These are phyloP conservation scores for Agrotis exclamationis DNA, from an alignment of 2,888 invertebrate genomes.

Conservation along the genomic window DNA sequence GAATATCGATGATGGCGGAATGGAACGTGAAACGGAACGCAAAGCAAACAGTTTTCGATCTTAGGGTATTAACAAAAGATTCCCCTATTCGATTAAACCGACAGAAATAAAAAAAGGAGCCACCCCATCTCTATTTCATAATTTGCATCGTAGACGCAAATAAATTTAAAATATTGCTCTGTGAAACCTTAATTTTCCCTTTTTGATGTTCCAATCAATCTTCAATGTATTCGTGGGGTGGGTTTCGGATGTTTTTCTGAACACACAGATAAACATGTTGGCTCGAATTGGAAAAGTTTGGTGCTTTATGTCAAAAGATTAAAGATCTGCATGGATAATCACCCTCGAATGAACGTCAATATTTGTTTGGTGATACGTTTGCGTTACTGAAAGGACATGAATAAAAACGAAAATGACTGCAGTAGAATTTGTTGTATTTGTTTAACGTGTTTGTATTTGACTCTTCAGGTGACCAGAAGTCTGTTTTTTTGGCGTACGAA, in stretches of 20 bases:
- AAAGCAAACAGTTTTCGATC: conserved; percentile 83
- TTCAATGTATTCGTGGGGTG: conserved; percentile 67
- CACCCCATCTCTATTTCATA: conserved; percentile 88
- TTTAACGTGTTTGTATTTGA: not conserved
- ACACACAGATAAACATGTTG: conserved; percentile 61
- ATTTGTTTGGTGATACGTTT: conserved; percentile 16
- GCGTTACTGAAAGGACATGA: conserved; percentile 8
- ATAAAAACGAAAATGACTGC: not conserved
- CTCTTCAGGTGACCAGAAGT: too few relatives aligned
- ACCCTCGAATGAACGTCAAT: conserved; percentile 45
- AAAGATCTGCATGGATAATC: conserved; percentile 57
- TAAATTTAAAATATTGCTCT: conserved; percentile 89
- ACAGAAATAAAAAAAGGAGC: conserved; percentile 77
- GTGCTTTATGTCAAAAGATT: conserved; percentile 55
- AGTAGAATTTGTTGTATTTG: not conserved
- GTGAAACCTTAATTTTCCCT: conserved; percentile 85
- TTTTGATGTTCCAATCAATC: conserved; percentile 84
- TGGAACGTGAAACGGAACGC: conserved; percentile 70
- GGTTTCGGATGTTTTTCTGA: conserved; percentile 56
- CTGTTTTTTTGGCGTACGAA: too few relatives aligned
- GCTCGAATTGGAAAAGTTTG: conserved; percentile 62
- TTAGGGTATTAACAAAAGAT: conserved; percentile 81
- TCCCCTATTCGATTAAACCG: conserved; percentile 87
- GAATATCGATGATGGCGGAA: conserved; percentile 60
- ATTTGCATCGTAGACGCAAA: conserved; percentile 90